Conservation (phyloP, 2,797 vertebrate genomes). For the Dicrostonyx torquatus region DNA sequence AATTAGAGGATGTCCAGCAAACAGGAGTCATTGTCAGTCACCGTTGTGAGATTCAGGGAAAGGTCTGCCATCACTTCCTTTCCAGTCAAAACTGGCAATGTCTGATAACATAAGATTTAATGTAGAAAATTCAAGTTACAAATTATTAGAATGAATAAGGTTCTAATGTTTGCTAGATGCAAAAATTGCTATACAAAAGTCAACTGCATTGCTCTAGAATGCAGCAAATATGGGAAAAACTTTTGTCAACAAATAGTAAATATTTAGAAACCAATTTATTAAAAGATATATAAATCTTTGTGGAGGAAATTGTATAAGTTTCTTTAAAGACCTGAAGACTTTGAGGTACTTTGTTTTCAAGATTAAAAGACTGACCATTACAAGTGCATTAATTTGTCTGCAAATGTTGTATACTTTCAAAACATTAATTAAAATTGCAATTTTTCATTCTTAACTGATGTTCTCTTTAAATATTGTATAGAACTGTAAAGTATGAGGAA, state of each 20-base stretch:
- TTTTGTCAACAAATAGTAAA: not conserved
- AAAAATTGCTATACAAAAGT: constrained; percentile 13
- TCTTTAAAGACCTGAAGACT: constrained; percentile 11
- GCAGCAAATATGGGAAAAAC: not conserved
- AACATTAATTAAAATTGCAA: not conserved
- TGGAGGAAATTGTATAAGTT: constrained; percentile 16
- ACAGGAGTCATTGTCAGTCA: not conserved
- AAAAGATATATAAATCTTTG: not conserved
- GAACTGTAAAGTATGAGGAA: not conserved
- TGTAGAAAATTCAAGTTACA: not conserved
- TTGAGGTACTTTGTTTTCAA: not conserved
- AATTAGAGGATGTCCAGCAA: constrained; percentile 47
- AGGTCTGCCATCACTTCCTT: not conserved
- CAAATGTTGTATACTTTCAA: not conserved
- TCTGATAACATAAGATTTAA: not conserved
- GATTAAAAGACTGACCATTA: not conserved
- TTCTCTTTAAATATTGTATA: not conserved
- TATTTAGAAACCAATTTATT: constrained; percentile 29
- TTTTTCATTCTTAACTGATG: constrained; percentile 4
- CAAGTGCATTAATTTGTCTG: not conserved
- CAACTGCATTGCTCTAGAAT: not conserved
- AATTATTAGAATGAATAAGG: not conserved
- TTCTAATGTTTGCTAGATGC: constrained; percentile 5
- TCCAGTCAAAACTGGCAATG: constrained; percentile 15
- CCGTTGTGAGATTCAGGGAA: not conserved